Base-by-base conservation (phyloP, 2,797 vertebrate genomes). In the Phalloptychus januarius region DNA sequence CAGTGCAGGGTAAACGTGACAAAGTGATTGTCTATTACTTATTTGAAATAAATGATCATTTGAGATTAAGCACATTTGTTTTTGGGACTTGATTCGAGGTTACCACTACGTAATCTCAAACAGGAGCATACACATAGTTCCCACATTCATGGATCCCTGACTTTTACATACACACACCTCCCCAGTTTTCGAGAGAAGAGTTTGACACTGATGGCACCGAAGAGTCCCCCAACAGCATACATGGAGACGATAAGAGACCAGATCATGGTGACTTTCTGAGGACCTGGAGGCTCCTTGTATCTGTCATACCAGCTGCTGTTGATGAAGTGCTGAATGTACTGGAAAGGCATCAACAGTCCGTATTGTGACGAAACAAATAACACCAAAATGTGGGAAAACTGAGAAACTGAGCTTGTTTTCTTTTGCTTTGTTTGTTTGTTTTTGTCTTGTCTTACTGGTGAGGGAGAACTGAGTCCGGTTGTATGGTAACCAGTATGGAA, bases 291-390 rank as follows among this genome's bases (percentile, higher is more conserved):
- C 77, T 91, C 93, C 5, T 91, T 79, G 0, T 96, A 95, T 56
- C 96, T 93, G 79, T 89, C 72, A 16, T 85, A 87, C 96, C 96
- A 97, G 84, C 88, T 97, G 85, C 89, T 95, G 85, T 88, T 95
- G 90, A 97, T 96, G 90, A 98, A 98, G 61, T 23, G 63, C 86
- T 95, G 92, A 76, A 98, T 96, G 80, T 88, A 94, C 97, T 98
- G 78, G 16, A 4, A 31, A 82, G 12, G 58, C 28, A 33, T 61
- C 16, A 13, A 61, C 70, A 8, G 33, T 48, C 58, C 2, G 23
- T 48, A 45, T 48, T 15, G n/a, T 31, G 28, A 2, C 1, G 3
- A 12, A 42, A 23, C 20, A 46, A 13, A 36, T 44, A 40, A 36
- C 31, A 5, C 36, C 13, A n/a, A 7, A 70, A 58, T 46, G 16